These are phyloP conservation scores for Pararge aegeria DNA, from an alignment of 1,140 invertebrate genomes.

Conservation along the genomic window DNA sequence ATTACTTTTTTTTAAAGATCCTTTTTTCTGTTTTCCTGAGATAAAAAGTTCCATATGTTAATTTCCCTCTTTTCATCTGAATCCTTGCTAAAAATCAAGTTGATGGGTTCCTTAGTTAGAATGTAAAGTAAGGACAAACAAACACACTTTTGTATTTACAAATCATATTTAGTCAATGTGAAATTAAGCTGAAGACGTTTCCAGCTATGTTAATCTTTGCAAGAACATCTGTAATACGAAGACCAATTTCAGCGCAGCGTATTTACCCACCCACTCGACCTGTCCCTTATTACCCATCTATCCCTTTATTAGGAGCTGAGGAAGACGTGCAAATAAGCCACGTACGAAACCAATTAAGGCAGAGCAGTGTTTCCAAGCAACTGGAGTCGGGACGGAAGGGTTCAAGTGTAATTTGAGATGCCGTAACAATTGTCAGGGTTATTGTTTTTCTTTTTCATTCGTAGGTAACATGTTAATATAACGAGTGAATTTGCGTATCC, in stretches of 20 bases:
- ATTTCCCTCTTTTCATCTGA: no score
- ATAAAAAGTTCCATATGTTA: no score
- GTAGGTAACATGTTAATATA: background rate
- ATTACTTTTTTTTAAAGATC: no score
- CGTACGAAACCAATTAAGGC: slow-evolving; percentile 22
- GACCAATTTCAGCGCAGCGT: slow-evolving; percentile 7
- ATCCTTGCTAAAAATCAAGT: no score
- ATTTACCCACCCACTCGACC: slow-evolving; percentile 13
- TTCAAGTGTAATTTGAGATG: background rate
- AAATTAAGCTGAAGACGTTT: no score
- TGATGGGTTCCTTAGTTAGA: no score
- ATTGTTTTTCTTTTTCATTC: background rate
- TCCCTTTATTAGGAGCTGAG: slow-evolving; percentile 16
- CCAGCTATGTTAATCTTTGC: no score
- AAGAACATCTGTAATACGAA: background rate
- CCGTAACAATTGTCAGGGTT: background rate
- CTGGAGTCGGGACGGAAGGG: background rate
- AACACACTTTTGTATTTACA: no score
- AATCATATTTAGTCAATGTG: no score
- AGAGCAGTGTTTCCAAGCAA: slow-evolving; percentile 5
- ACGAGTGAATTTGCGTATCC: no score
- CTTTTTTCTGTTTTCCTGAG: no score
- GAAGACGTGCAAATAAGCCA: slow-evolving; percentile 24
- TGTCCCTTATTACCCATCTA: slow-evolving; percentile 20
- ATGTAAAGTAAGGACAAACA: no score